Base-by-base conservation (phyloP, 2,113 vertebrate genomes). In the Ageneiosus marmoratus region DNA sequence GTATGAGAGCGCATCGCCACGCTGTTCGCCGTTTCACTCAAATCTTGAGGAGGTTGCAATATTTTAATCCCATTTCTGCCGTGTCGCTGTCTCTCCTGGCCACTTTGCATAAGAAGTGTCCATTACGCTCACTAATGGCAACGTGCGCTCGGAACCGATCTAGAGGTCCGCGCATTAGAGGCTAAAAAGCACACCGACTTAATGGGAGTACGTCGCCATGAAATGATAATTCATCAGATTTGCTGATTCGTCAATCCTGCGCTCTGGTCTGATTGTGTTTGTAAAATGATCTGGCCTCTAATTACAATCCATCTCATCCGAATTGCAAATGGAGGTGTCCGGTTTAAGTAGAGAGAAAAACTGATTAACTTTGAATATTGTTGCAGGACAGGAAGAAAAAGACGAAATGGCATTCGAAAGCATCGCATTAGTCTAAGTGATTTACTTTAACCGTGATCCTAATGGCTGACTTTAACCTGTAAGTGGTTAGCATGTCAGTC, bases 211-310 rank as follows among this genome's bases (percentile, higher is more conserved):
- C 83, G 87, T 78, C 87, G 87, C 79, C 81, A 85, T 83, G 82
- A 89, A 89, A 91, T 87, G 90, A 91, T 93, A 91, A 92, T 90
- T 91, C 90, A 90, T 90, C 82, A 27, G 81, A 91, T 94, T 88
- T 89, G 92, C 93, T 93, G 93, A 94, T 92, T 93, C 92, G 92
- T 92, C 91, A 92, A 87, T 89, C 92, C 90, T 85, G 88, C 92
- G 92, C 91, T 91, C 93, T 93, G 92, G 89, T 90, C 91, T 92
- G 91, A 93, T 94, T 92, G 86, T 76, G 86, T 70, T 84, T 56
- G 84, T 81, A 84, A 85, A 92, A 92, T 91, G 88, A 92, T 92
- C 91, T 91, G 91, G 88, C 88, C 87, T 85, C 88, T 92, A 92
- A 94, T 93, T 93, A 91, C 90, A 93, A 65, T 83, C 83, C 85